phyloP scores from a whole-genome alignment of 2,888 invertebrate genomes.

The Zootermopsis nevadensis region DNA sequence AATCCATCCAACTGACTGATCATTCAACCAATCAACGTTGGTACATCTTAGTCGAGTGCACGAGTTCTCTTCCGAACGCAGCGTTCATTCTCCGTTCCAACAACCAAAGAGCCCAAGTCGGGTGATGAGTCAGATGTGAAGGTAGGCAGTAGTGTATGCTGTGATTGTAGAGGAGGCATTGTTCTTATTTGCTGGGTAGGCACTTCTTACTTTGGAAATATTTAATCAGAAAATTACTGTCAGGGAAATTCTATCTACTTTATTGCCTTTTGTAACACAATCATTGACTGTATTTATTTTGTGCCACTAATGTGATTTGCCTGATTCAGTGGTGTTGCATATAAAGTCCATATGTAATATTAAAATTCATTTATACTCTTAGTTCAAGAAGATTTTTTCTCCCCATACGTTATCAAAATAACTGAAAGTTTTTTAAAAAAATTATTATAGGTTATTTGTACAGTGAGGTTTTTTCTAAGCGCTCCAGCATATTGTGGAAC shows the following conservation, averaged over 20 bases:
- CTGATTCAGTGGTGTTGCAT: too few species aligned
- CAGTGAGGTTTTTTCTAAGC: too few species aligned
- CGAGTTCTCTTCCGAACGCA: conserved; percentile 91
- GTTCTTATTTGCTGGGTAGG: neutral
- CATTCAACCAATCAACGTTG: conserved; percentile 35
- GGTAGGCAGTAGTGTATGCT: conserved; percentile 58
- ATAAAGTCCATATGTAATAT: too few species aligned
- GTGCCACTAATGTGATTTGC: too few species aligned
- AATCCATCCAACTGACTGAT: conserved; percentile 40
- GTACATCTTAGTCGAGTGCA: conserved; percentile 59
- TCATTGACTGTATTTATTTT: too few species aligned
- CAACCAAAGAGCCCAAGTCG: conserved; percentile 79
- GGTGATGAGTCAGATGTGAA: conserved; percentile 64
- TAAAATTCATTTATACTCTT: too few species aligned
- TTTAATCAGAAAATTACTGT: neutral
- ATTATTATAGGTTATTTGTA: too few species aligned
- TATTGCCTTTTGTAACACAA: too few species aligned
- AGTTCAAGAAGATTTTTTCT: too few species aligned
- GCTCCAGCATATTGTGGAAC: too few species aligned
- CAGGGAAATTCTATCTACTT: neutral
- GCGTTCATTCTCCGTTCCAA: conserved; percentile 92
- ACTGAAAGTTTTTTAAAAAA: too few species aligned
- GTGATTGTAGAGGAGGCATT: neutral
- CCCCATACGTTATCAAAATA: too few species aligned
- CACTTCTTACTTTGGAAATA: conserved; percentile 29